Evolutionary conservation across 2,888 invertebrate species (phyloP).

Genomic region (Epicampocera succincta): DNA sequence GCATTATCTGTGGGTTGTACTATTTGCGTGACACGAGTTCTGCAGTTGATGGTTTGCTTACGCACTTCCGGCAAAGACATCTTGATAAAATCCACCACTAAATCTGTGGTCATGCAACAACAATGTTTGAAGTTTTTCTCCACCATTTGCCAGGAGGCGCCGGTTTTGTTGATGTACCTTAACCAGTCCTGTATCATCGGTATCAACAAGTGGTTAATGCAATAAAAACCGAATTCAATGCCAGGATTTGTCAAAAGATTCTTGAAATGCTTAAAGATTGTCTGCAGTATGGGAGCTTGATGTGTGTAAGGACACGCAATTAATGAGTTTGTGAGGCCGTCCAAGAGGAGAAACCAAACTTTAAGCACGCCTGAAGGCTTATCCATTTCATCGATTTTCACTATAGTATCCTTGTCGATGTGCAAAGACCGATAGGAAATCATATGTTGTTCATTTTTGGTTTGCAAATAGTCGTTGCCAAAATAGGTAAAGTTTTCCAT

Average conservation of each 20-base stretch:
- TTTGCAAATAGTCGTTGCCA: constrained; percentile 84
- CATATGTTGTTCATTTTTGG: constrained; percentile 86
- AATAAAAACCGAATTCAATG: constrained; percentile 93
- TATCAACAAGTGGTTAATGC: constrained; percentile 94
- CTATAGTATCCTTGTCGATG: constrained; percentile 82
- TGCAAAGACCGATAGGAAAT: constrained; percentile 82
- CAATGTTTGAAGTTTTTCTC: constrained; percentile 97
- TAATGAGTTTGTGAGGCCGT: constrained; percentile 91
- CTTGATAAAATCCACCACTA: constrained; percentile 92
- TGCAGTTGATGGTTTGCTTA: constrained; percentile 72
- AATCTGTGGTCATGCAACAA: constrained; percentile 94
- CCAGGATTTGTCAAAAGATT: constrained; percentile 91
- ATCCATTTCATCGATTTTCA: constrained; percentile 84
- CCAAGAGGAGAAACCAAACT: constrained; percentile 94
- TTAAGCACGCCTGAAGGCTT: constrained; percentile 91
- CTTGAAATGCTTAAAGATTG: constrained; percentile 91
- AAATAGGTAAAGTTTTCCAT: constrained; percentile 87
- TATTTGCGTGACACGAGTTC: constrained; percentile 78
- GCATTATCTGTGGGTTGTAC: constrained; percentile 80
- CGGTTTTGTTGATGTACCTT: constrained; percentile 87
- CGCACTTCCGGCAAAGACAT: constrained; percentile 83
- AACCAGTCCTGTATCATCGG: constrained; percentile 97
- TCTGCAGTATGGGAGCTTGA: constrained; percentile 93
- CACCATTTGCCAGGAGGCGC: constrained; percentile 88
- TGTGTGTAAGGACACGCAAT: constrained; percentile 94